Evolutionary conservation across 2,113 vertebrate species (phyloP).

Genomic region (Clupea harengus): DNA sequence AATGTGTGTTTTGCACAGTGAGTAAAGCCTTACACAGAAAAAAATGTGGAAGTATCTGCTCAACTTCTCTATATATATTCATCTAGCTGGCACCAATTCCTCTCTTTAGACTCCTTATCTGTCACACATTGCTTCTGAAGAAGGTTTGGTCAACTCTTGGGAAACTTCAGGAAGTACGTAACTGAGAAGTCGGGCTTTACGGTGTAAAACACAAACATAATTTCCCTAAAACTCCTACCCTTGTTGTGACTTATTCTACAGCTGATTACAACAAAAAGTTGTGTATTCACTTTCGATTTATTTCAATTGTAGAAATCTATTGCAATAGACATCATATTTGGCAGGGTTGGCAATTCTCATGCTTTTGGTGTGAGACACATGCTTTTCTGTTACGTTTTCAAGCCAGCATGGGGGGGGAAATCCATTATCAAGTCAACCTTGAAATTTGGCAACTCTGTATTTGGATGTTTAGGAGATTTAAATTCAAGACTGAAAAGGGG

Average conservation of each 20-base stretch:
- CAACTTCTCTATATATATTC: neutral
- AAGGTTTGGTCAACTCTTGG: neutral
- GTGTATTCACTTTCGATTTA: neutral
- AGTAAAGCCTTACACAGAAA: neutral
- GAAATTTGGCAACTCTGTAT: too few species aligned
- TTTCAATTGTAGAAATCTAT: neutral
- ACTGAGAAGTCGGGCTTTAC: neutral
- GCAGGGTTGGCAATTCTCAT: too few species aligned
- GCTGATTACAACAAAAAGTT: neutral
- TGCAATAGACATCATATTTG: too few species aligned
- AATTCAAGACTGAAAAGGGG: neutral
- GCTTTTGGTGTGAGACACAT: too few species aligned
- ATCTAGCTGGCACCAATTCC: neutral
- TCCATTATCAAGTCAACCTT: too few species aligned
- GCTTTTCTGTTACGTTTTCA: too few species aligned
- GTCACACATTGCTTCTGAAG: neutral
- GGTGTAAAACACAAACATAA: neutral
- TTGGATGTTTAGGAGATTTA: neutral
- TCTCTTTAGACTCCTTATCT: neutral
- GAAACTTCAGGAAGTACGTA: neutral
- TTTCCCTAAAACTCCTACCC: neutral
- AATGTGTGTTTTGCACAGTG: too few species aligned
- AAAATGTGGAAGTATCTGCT: neutral
- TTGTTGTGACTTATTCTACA: neutral
- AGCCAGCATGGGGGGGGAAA: too few species aligned